Conservation (phyloP, 2,113 vertebrate species). For the Oryzias melastigma region DNA sequence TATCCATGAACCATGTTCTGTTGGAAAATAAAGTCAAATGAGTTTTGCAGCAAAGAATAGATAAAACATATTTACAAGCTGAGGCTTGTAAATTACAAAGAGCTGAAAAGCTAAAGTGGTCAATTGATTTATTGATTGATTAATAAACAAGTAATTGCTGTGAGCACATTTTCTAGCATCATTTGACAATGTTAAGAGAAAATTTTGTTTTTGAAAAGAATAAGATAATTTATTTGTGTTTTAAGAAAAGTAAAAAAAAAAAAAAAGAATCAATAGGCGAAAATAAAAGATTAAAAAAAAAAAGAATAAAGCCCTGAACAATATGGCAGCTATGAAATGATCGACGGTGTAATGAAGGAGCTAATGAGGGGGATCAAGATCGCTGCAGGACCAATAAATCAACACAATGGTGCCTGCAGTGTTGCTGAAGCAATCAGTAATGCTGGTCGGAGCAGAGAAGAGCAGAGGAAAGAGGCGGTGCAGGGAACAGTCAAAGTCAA, state of each 20-base stretch:
- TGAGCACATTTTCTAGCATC: no score
- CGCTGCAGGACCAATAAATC: constrained; percentile 69
- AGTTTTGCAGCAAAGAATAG: no score
- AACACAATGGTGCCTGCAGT: constrained; percentile 66
- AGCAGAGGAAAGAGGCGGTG: constrained; percentile 14
- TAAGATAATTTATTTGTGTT: no score
- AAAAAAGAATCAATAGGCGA: constrained; percentile 31
- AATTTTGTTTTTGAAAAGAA: no score
- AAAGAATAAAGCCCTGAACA: constrained; percentile 13
- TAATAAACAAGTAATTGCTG: no score
- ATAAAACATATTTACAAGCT: no score
- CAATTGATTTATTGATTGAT: no score
- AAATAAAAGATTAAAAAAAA: constrained; percentile 42
- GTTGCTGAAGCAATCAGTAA: constrained; percentile 66
- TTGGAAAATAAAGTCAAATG: no score
- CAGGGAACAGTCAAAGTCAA: constrained; percentile 54
- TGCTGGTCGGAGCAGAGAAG: constrained; percentile 43
- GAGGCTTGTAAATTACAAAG: no score
- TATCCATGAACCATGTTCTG: no score
- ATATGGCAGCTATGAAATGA: constrained; percentile 56
- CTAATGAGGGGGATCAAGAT: constrained; percentile 74
- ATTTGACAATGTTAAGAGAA: no score
- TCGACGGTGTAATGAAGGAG: constrained; percentile 70
- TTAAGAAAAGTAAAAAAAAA: constrained; percentile 16
- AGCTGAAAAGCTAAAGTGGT: no score